These are phyloP conservation scores for Protodeltote pygarga DNA, from an alignment of 2,888 invertebrate species.

Conservation along the genomic window DNA sequence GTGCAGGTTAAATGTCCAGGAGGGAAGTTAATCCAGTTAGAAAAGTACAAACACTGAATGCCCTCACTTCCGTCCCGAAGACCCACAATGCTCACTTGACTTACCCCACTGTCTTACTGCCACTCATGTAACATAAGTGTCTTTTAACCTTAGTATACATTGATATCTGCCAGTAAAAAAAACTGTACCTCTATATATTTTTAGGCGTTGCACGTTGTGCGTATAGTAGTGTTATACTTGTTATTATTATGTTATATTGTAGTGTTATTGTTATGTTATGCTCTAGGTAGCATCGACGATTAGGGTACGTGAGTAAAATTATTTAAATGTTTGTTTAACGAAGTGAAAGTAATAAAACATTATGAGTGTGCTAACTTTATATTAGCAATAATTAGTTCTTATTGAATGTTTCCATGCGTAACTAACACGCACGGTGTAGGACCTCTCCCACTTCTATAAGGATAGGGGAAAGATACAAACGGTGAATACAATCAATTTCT, in stretches of 20 bases:
- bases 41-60: slow-evolving; percentile 84
- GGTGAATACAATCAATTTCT: slow-evolving; percentile 4
- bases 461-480: slow-evolving; percentile 20
- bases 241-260: too few relatives aligned
- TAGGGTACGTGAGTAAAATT: too few relatives aligned
- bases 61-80: slow-evolving; percentile 82
- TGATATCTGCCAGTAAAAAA: slow-evolving; percentile 25
- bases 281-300: too few relatives aligned
- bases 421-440: not conserved
- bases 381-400: too few relatives aligned
- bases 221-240: not conserved
- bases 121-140: slow-evolving; percentile 65
- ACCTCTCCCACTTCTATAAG: too few relatives aligned
- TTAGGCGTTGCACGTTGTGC: not conserved
- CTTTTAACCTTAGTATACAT: slow-evolving; percentile 29
- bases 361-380: too few relatives aligned
- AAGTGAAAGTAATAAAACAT: too few relatives aligned
- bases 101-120: slow-evolving; percentile 84
- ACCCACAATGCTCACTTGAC: slow-evolving; percentile 77
- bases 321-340: too few relatives aligned
- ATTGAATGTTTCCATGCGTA: too few relatives aligned
- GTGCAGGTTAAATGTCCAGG: slow-evolving; percentile 80
- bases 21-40: slow-evolving; percentile 81
- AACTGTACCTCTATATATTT: not conserved
- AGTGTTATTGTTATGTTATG: too few relatives aligned